Base-by-base conservation (phyloP, 2,888 invertebrate genomes). In the Byasa hedistus region DNA sequence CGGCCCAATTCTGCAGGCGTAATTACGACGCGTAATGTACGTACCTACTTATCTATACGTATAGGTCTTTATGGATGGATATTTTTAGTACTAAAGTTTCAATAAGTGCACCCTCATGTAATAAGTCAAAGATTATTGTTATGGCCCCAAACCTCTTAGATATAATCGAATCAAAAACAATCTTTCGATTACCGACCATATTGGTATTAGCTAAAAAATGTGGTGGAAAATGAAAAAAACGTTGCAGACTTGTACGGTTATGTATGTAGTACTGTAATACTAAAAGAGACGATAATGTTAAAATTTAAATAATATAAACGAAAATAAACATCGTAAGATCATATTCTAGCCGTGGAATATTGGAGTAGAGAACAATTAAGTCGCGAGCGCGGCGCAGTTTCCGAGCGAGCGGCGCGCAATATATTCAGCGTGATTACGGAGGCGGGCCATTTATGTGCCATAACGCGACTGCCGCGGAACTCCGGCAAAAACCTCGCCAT, bases 401-500 rank as follows among this genome's bases (percentile, higher is more conserved):
- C 57, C 32, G 32, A 66, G 66, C 61, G 72, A 65, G 79, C 78
- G 73, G 75, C 73, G 75, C 77, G 78, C 78, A 79, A 82, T 84
- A 81, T 81, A 83, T 86, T 84, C 81, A 85, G 75, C 79, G 75
- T 82, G 78, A 81, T 83, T 83, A 81, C 71, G 74, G 73, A 79
- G 78, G 76, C 75, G 81, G 75, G 77, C 72, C 81, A 81, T 82
- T 86, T 85, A 87, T 76, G 75, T 74, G 79, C 79, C 78, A 77
- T 81, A 85, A 82, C 76, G 71, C 78, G 79, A 79, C 81, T 84
- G 80, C 84, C 79, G 79, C 79, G 83, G 82, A 83, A 78, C 81
- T 75, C 66, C 64, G 61, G 71, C 70, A 77, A 88, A 89, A 89
- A 87, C 80, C 73, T 76, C 79, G 84, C 83, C 84, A 87, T 87